phyloP scores from a whole-genome alignment of 2,888 invertebrate species.

The Dichetophora obliterata region DNA sequence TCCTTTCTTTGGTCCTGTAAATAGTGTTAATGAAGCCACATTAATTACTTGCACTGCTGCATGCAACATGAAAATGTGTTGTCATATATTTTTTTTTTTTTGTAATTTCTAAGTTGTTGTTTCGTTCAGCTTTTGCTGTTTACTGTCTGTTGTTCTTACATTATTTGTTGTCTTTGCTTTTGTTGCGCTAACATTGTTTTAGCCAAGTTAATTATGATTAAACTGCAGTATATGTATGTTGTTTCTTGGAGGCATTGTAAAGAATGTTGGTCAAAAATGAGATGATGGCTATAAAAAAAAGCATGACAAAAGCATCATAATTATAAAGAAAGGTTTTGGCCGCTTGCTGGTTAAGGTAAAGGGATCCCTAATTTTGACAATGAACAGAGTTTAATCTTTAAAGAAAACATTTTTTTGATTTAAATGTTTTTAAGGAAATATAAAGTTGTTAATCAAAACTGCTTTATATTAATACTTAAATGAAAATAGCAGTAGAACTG shows the following conservation, averaged over 20 bases:
- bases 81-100: constrained; percentile 23
- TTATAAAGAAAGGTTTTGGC: neutral
- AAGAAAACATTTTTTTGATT: too few relatives aligned
- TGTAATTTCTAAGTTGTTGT: neutral
- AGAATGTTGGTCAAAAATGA: neutral
- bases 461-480: too few relatives aligned
- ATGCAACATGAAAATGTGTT: constrained; percentile 31
- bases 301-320: neutral
- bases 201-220: constrained; percentile 35
- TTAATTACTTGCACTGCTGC: constrained; percentile 31
- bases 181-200: constrained; percentile 13
- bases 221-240: constrained; percentile 5
- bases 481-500: too few relatives aligned
- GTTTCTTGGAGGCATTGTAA: constrained; percentile 21
- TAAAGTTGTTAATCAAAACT: too few relatives aligned
- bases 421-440: too few relatives aligned
- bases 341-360: too few relatives aligned
- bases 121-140: neutral
- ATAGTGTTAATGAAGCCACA: constrained; percentile 36
- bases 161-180: neutral
- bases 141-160: neutral
- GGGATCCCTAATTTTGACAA: too few relatives aligned
- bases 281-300: neutral
- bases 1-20: constrained; percentile 14
- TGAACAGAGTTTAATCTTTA: too few relatives aligned